Base-by-base conservation (phyloP, 2,797 vertebrate genomes). In the Galagoides demidoff region DNA sequence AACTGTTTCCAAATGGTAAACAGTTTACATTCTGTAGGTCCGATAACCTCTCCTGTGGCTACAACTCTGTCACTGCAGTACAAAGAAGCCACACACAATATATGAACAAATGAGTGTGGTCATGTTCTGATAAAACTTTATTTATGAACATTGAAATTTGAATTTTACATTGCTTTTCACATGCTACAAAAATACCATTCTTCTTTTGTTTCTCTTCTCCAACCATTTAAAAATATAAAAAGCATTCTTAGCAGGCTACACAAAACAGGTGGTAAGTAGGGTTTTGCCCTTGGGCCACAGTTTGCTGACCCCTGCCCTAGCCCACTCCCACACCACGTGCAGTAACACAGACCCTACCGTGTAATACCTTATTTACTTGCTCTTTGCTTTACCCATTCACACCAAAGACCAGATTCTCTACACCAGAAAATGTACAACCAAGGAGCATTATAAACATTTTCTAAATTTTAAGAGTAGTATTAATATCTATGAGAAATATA, bases 101-200 rank as follows among this genome's bases (percentile, higher is more conserved):
- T 2, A 1, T 37, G 55, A 88, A 78, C 71, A 78, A 45, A 34
- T 3, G 49, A 59, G 17, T 23, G 39, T 45, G 43, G 31, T 10
- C 52, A 70, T 43, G 34, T 63, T 70, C 92, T 3, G 13, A 63
- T 82, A 71, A 76, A 66, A 55, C 39, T 89, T 89, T 85, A 94
- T 85, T 90, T 70, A 78, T 45, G 70, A 73, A 79, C 73, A 81
- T 27, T 68, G 61, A 85, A 49, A 93, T 93, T 34, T 74, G 79
- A 85, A 85, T 74, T 82, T 63, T 91, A 89, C 74, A 76, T 92
- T 79, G 74, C 20, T 95, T 95, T 81, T 90, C 78, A 88, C 85
- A 79, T 68, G 63, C 92, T 92, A 90, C 71, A 95, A 92, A 93
- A 95, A 96, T 43, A 31, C 49, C 77, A 10, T 74, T 88, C 71